A percentile compares a stretch with the other conserved stretches of the same genome.
Conservation (phyloP, 2,113 vertebrate genomes). For the Pedetes capensis region DNA sequence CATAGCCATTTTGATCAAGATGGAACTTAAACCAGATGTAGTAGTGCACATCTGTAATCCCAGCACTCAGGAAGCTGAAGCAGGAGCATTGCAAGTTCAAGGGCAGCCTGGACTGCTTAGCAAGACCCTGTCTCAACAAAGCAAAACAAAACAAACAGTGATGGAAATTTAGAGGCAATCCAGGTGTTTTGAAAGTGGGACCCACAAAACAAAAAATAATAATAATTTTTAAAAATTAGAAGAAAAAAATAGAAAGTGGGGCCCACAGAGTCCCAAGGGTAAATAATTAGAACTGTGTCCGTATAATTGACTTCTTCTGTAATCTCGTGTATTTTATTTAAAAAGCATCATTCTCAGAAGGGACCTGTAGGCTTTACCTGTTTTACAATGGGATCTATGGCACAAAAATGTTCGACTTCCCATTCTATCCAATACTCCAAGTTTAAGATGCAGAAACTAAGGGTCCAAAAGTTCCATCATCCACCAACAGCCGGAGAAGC, state of each 20-base stretch:
- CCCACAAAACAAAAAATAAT: no score
- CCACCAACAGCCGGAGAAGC: not conserved
- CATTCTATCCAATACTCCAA: not conserved
- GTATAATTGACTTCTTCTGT: not conserved
- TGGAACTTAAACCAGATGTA: no score
- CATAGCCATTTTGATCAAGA: not conserved
- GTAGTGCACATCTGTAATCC: no score
- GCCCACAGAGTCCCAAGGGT: not conserved
- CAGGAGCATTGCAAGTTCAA: no score
- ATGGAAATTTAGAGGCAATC: not conserved
- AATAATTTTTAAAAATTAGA: no score
- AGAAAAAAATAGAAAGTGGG: no score
- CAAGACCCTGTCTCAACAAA: no score
- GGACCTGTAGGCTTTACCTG: not conserved
- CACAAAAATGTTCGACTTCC: not conserved
- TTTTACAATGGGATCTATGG: not conserved
- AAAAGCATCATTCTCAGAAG: not conserved
- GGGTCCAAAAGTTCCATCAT: not conserved
- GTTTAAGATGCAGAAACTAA: slow-evolving; percentile 7
- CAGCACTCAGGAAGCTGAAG: no score
- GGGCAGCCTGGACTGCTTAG: no score
- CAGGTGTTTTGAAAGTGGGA: not conserved
- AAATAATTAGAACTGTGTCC: not conserved
- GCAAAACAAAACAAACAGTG: no score
- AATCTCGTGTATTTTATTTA: not conserved